Evolutionary conservation across 1,140 invertebrate genomes (phyloP).

Genomic region (Pinna nobilis): DNA sequence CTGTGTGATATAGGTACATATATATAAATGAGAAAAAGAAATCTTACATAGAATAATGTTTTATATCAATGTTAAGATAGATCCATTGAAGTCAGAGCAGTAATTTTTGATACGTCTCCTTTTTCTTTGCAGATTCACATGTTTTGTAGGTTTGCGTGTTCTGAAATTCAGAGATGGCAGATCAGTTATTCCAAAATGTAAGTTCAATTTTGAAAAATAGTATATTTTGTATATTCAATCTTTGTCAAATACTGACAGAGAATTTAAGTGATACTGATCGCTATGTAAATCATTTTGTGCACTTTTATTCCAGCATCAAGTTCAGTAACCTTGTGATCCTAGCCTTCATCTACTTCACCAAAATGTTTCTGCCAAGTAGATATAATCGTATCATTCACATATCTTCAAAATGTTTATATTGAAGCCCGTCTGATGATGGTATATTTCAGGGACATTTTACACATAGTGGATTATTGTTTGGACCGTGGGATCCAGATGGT

Average conservation of each 20-base stretch:
- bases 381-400: neutral
- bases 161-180: slow-evolving; percentile 65
- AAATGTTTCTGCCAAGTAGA: neutral
- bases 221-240: neutral
- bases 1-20: too few species aligned
- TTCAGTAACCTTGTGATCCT: too few species aligned
- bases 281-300: too few species aligned
- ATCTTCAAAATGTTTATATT: neutral
- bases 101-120: too few species aligned
- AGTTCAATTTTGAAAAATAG: neutral
- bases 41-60: too few species aligned
- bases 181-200: slow-evolving; percentile 53
- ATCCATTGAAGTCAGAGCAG: too few species aligned
- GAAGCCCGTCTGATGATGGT: slow-evolving; percentile 31
- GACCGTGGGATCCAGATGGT: slow-evolving; percentile 77
- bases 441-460: slow-evolving; percentile 78
- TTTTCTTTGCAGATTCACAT: slow-evolving; percentile 63
- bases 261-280: too few species aligned
- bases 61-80: too few species aligned
- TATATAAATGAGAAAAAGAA: too few species aligned
- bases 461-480: slow-evolving; percentile 80
- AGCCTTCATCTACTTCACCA: too few species aligned
- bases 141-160: slow-evolving; percentile 62
- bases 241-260: too few species aligned
- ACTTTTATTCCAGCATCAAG: too few species aligned